phyloP scores from a whole-genome alignment of 2,113 vertebrate genomes.

The Phalacrocorax brasilianus region DNA sequence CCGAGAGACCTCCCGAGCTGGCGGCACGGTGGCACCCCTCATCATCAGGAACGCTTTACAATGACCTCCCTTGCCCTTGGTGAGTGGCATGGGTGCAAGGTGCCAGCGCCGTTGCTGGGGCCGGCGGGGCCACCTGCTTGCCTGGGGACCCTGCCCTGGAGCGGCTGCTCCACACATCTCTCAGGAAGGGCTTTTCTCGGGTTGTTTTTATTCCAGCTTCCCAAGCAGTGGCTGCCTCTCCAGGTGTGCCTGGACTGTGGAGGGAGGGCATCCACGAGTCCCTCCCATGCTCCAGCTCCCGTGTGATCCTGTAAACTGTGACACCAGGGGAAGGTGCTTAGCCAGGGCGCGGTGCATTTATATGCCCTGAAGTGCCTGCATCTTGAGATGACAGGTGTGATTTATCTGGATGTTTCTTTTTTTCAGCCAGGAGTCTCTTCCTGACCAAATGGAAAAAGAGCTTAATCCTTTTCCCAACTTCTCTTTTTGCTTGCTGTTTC shows the following conservation, averaged over 20 bases:
- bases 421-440: background rate
- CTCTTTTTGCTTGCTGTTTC: background rate
- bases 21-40: background rate
- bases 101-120: fast-evolving
- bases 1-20: background rate
- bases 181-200: background rate
- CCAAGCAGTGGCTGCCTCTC: background rate
- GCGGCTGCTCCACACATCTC: background rate
- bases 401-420: background rate
- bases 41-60: background rate
- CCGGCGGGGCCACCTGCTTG: fast-evolving
- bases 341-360: fast-evolving
- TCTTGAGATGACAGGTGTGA: background rate
- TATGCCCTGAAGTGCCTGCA: background rate
- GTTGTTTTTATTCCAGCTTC: background rate
- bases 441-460: background rate
- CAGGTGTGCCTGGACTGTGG: background rate
- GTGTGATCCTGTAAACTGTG: background rate
- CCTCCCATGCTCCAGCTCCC: background rate
- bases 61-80: conserved; percentile 54
- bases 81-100: background rate
- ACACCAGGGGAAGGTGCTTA: background rate
- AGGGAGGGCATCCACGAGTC: background rate
- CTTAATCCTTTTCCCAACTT: background rate
- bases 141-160: background rate